Evolutionary conservation across 2,797 vertebrate species (phyloP), one percentile per base, ranked within the genome.

Genomic region (Gastrophryne carolinensis): DNA sequence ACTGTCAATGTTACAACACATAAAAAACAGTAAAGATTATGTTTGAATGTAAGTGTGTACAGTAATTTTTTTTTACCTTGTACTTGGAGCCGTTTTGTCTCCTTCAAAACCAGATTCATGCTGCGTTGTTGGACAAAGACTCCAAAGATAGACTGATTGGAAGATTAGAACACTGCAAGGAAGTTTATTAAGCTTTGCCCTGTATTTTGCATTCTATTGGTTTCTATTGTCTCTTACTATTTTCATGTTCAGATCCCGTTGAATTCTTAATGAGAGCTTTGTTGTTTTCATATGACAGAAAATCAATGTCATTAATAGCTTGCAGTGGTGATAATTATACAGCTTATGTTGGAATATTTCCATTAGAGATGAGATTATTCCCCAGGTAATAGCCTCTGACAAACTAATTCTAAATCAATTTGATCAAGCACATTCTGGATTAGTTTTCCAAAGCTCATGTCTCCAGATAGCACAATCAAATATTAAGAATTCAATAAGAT

Each of bases 401-500:
- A 77, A 73, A 64, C 70, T 80, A 78, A 79, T 79, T 80, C 72
- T 79, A 80, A 79, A 81, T 53, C 60, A 67, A 52, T 81, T 69
- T 76, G 61, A 61, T 81, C 69, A 80, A 81, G 78, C 71, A 79
- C 24, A 76, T 80, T 69, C 70, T 57, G 78, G 74, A 82, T 81
- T 75, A 81, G 66, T 62, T 60, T 71, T 57, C 50, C 21, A 61
- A 80, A 62, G 56, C 61, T 72, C 53, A 76, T 80, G 74, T 82
- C 75, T 75, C 82, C 39, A 17, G 49, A 44, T 72, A 61, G 67
- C 70, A 79, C 68, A 66, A 80, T 62, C 81, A 86, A 81, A 88
- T 86, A 90, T 89, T 87, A 72, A 72, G 82, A 86, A 87, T 84
- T 86, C 84, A 86, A 84, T 84, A 86, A 85, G 82, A 80, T 83